Percentiles rank a stretch among this genome's conserved stretches.
phyloP scores from a whole-genome alignment of 2,888 invertebrate species.

The Mythimna lalbum region DNA sequence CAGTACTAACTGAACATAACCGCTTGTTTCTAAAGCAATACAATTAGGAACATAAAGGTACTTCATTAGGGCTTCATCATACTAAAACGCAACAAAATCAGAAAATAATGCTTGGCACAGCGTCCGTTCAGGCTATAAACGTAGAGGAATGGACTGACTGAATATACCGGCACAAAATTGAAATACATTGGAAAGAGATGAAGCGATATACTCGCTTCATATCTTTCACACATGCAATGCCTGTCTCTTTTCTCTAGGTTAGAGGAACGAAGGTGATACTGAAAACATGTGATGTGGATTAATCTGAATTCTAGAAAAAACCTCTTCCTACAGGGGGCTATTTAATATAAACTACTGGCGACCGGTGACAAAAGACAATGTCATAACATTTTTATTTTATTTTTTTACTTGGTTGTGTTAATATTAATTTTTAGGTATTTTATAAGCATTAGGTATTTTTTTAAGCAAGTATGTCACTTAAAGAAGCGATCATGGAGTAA shows the following conservation, averaged over 20 bases:
- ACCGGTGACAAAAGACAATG: no score
- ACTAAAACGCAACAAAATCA: conserved; percentile 36
- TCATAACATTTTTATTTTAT: no score
- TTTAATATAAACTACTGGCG: no score
- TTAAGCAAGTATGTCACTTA: no score
- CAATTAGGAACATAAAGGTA: conserved; percentile 33
- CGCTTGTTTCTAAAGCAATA: conserved; percentile 2
- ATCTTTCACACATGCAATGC: no score
- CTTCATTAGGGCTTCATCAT: conserved; percentile 19
- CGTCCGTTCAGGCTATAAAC: background rate
- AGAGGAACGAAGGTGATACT: background rate
- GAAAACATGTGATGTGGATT: background rate
- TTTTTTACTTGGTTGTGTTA: no score
- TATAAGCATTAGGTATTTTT: no score
- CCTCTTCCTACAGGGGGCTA: no score
- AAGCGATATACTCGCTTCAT: no score
- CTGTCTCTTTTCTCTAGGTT: background rate
- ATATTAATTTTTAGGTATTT: no score
- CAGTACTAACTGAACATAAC: background rate
- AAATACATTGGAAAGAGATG: background rate
- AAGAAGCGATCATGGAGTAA: no score
- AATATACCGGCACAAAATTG: background rate
- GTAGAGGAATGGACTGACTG: background rate
- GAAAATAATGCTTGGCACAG: background rate
- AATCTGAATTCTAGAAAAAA: background rate